These are phyloP conservation scores for Toxotes jaculatrix DNA, from an alignment of 2,113 vertebrate genomes.

Conservation along the genomic window DNA sequence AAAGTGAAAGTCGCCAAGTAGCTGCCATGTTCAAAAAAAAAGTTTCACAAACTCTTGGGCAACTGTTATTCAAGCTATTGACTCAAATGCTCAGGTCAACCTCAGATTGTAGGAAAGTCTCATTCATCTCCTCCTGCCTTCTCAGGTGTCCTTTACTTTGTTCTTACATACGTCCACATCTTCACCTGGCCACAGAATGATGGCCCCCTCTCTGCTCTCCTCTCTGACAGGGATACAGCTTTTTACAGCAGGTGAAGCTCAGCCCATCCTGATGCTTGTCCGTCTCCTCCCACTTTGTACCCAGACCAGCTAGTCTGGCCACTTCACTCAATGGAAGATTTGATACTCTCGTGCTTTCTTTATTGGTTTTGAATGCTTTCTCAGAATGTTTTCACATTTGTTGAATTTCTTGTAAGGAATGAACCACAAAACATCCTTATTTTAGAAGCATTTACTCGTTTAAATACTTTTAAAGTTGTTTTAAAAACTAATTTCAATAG, in stretches of 20 bases:
- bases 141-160: slow-evolving; percentile 37
- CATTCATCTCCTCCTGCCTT: slow-evolving; percentile 21
- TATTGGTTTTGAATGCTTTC: not conserved
- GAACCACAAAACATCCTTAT: not conserved
- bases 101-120: not conserved
- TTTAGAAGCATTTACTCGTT: not conserved
- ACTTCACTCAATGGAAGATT: slow-evolving; percentile 54
- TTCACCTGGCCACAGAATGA: slow-evolving; percentile 9
- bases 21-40: slow-evolving; percentile 49
- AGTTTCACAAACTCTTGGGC: slow-evolving; percentile 4
- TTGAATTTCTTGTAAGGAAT: not conserved
- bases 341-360: not conserved
- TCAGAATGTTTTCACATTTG: not conserved
- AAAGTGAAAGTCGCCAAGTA: slow-evolving; percentile 26
- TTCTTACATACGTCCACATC: slow-evolving; percentile 15
- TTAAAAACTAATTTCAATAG: too few relatives aligned
- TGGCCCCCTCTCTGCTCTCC: slow-evolving; percentile 23
- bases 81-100: slow-evolving; percentile 2
- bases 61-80: not conserved
- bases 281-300: slow-evolving; percentile 67
- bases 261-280: slow-evolving; percentile 63
- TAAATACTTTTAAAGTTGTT: too few relatives aligned
- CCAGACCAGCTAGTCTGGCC: slow-evolving; percentile 63
- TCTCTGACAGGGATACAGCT: slow-evolving; percentile 32
- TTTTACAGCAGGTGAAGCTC: slow-evolving; percentile 67